Conservation (phyloP, 2,888 invertebrate species). For the Ormyrus nitidulus region DNA sequence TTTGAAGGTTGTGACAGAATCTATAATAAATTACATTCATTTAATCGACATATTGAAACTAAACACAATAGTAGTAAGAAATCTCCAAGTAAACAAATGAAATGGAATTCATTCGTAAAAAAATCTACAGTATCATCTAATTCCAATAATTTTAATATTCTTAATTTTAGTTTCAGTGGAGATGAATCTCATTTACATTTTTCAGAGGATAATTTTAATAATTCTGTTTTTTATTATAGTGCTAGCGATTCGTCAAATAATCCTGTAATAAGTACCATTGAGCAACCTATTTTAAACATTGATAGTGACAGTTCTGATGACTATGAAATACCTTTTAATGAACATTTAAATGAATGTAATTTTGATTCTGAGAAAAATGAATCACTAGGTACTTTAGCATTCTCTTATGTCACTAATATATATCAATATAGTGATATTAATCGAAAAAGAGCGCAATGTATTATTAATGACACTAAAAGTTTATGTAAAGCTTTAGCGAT, state of each 20-base stretch:
- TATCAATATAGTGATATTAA: conserved; percentile 22
- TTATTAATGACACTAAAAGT: conserved; percentile 13
- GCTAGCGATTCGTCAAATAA: no score
- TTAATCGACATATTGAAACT: background rate
- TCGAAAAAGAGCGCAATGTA: conserved; percentile 1
- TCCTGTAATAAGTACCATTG: no score
- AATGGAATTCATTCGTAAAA: background rate
- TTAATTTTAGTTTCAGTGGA: background rate
- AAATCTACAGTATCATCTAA: background rate
- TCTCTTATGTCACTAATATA: background rate
- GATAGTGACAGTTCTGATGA: no score
- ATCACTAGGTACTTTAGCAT: background rate
- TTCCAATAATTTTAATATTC: background rate
- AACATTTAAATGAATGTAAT: background rate
- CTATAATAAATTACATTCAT: background rate
- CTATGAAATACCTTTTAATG: no score
- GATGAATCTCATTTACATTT: no score
- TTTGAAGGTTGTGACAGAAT: background rate
- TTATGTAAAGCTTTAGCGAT: background rate
- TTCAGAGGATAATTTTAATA: no score
- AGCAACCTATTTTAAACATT: no score
- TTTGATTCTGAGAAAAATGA: background rate
- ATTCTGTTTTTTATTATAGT: no score
- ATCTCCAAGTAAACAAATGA: background rate
- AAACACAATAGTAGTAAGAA: conserved; percentile 4